Percentiles rank a stretch among this genome's conserved stretches.
Evolutionary conservation across 2,113 vertebrate genomes (phyloP).

Genomic region (Ptilonorhynchus violaceus): DNA sequence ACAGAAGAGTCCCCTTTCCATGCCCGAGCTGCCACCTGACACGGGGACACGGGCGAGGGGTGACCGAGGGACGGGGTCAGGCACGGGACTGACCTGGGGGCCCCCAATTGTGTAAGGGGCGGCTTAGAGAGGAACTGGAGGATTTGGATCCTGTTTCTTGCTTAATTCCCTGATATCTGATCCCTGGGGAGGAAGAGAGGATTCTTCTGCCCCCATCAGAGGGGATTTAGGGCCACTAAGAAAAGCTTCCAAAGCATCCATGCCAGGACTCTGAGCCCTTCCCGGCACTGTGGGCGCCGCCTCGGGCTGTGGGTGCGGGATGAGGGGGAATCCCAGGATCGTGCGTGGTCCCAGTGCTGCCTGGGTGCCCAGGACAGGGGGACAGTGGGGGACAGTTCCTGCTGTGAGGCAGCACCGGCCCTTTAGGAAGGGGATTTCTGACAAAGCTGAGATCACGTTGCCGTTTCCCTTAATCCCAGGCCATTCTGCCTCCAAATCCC

Average conservation of each 20-base stretch:
- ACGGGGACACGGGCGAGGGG: background rate
- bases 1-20: rapidly evolving
- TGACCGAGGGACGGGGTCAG: background rate
- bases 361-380: background rate
- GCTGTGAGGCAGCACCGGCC: rapidly evolving
- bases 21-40: background rate
- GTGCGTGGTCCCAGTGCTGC: rapidly evolving
- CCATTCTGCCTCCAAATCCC: constrained; percentile 28
- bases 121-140: background rate
- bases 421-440: background rate
- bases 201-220: background rate
- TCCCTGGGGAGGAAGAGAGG: background rate
- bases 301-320: background rate
- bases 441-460: background rate
- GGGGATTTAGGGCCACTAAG: background rate
- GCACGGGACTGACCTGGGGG: background rate
- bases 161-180: constrained; percentile 23
- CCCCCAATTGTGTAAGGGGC: background rate
- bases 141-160: constrained; percentile 44
- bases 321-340: background rate
- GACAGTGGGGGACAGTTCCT: background rate
- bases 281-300: rapidly evolving
- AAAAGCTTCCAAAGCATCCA: background rate
- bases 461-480: background rate
- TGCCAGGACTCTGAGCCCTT: background rate